These are phyloP conservation scores for Enteromius afrohamiltoni DNA, from an alignment of 2,797 vertebrate species.

Conservation along the genomic window DNA sequence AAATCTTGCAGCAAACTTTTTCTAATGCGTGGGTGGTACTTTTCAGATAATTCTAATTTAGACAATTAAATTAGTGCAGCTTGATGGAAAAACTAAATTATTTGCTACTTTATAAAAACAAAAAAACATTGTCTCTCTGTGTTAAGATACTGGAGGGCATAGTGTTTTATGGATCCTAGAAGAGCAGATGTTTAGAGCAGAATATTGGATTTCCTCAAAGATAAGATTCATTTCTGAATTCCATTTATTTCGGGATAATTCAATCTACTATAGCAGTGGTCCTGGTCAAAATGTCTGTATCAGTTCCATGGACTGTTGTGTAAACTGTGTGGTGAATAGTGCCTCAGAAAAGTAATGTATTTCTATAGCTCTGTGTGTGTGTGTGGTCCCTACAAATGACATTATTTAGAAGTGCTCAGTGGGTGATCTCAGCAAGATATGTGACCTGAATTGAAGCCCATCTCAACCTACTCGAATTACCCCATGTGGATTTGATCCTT, in stretches of 20 bases:
- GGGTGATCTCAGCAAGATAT: slow-evolving; percentile 45
- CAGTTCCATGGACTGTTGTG: slow-evolving; percentile 8
- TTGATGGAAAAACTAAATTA: slow-evolving; percentile 8
- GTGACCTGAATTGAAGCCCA: slow-evolving; percentile 47
- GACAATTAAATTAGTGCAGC: background rate
- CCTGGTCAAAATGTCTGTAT: background rate
- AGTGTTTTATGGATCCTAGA: background rate
- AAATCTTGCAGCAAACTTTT: background rate
- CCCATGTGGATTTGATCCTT: slow-evolving; percentile 55
- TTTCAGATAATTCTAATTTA: background rate
- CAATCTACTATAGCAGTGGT: background rate
- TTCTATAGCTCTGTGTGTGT: background rate
- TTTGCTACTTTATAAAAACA: slow-evolving; percentile 9
- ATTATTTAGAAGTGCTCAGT: slow-evolving; percentile 45
- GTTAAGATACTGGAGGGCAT: slow-evolving; percentile 8
- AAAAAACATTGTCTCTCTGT: background rate
- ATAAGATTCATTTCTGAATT: slow-evolving; percentile 14
- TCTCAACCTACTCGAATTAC: slow-evolving; percentile 46
- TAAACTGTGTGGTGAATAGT: slow-evolving; percentile 16
- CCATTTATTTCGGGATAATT: slow-evolving; percentile 31
- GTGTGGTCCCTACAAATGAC: slow-evolving; percentile 27
- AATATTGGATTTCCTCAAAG: slow-evolving; percentile 34
- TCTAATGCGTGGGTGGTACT: background rate
- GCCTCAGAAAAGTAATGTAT: slow-evolving; percentile 15
- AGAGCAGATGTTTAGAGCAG: slow-evolving; percentile 16